Evolutionary conservation across 2,797 vertebrate genomes (phyloP).

Genomic region (Molossus molossus): DNA sequence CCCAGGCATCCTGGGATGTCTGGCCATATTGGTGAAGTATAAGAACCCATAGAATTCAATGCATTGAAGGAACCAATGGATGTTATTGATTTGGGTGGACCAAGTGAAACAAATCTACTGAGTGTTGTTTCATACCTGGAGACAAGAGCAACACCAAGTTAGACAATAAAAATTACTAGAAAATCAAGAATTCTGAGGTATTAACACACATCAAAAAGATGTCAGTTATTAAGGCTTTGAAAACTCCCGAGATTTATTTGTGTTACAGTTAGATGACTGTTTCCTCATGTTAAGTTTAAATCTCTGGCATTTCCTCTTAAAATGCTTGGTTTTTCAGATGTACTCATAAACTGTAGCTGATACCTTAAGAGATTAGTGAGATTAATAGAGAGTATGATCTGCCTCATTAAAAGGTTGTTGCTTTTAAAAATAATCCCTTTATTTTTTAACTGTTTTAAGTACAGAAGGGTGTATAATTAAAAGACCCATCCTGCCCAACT

Average conservation of each 20-base stretch:
- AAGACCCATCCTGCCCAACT: not conserved
- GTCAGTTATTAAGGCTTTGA: not conserved
- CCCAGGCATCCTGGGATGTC: not conserved
- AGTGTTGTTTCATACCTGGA: not conserved
- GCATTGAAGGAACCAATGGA: not conserved
- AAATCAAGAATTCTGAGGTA: not conserved
- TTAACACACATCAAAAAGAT: not conserved
- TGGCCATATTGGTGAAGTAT: not conserved
- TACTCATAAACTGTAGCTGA: constrained; percentile 30
- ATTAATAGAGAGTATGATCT: not conserved
- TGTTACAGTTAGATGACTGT: not conserved
- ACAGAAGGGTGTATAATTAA: not conserved
- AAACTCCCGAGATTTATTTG: constrained; percentile 29
- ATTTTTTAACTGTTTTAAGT: not conserved
- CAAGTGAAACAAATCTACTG: not conserved
- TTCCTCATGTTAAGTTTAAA: constrained; percentile 21
- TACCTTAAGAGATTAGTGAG: not conserved
- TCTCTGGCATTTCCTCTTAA: constrained; percentile 40
- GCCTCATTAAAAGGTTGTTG: not conserved
- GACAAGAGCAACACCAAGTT: not conserved
- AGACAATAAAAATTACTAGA: not conserved
- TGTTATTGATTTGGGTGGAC: not conserved
- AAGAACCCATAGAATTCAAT: not conserved
- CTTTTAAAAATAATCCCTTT: not conserved
- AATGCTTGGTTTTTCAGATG: constrained; percentile 52